Evolutionary conservation across 2,888 invertebrate genomes (phyloP), one percentile per base, ranked within the genome.

Genomic region (Erynnis tages): DNA sequence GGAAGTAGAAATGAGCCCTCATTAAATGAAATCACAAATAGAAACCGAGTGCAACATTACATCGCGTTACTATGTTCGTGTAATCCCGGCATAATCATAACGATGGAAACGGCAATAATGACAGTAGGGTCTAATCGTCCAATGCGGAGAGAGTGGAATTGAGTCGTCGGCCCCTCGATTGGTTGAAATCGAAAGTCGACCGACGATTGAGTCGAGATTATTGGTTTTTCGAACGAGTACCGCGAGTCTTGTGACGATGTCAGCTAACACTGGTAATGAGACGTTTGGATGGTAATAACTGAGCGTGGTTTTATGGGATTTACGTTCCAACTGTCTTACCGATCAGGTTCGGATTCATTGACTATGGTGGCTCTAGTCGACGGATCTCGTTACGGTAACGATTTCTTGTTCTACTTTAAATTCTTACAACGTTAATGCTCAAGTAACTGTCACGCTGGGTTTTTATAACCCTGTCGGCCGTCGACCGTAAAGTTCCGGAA

Each of bases 181-280:
- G 67, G 69, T 63, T 66, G 67, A 72, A 76, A 79, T 67, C 68
- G 79, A 78, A 80, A 79, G 79, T 69, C 63, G 62, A 55, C 62
- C 54, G 60, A 55, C 60, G 63, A 61, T 65, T 58, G 53, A 56
- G 44, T 37, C 52, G 49, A 57, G 35, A 60, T 72, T 71, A 53
- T 56, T 71, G 65, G 65, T 71, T 71, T 65, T 73, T 69, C 61
- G 65, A 57, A 41, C 62, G 54, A 60, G 57, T 54, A 56, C 53
- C 43, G 54, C 53, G 21, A 56, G 50, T 46, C 27, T 44, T 50
- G 43, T 44, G 43, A 37, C 43, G 29, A 10, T 29, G 35, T 23
- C 41, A 8, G 62, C 52, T 44, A 54, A 48, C 52, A 48, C 49
- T 52, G 52, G 57, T 73, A 67, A 73, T 71, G 62, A 69, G 61